Percentiles rank a stretch among this genome's conserved stretches.
These are phyloP conservation scores for Cheilosia vernalis DNA, from an alignment of 2,888 invertebrate genomes.

Conservation along the genomic window DNA sequence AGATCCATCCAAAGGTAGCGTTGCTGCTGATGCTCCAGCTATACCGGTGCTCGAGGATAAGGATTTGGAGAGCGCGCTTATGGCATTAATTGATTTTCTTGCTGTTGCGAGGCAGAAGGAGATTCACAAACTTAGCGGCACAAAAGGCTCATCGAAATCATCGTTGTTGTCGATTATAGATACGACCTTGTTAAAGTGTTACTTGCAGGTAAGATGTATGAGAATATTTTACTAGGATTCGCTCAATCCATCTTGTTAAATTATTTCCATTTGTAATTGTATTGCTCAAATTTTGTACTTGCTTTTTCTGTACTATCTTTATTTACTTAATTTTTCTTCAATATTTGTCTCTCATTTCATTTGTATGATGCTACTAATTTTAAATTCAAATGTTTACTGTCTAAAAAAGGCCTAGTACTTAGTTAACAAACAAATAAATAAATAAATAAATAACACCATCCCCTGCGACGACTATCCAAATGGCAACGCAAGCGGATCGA, in stretches of 20 bases:
- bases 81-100: slow-evolving; percentile 95
- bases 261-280: no score
- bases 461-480: no score
- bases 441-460: no score
- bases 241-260: no score
- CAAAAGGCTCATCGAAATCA: slow-evolving; percentile 80
- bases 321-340: no score
- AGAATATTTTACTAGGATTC: background rate
- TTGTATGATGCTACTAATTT: no score
- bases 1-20: slow-evolving; percentile 77
- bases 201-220: slow-evolving; percentile 89
- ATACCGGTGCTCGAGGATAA: slow-evolving; percentile 87
- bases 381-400: no score
- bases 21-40: slow-evolving; percentile 22
- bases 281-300: no score
- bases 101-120: slow-evolving; percentile 88
- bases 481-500: background rate
- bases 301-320: no score
- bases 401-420: no score
- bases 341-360: no score
- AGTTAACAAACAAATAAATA: no score
- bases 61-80: slow-evolving; percentile 93
- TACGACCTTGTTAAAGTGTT: slow-evolving; percentile 98
- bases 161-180: slow-evolving; percentile 94
- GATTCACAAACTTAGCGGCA: slow-evolving; percentile 81